phyloP scores from a whole-genome alignment of 2,113 vertebrate species.

The Centropus bengalensis region DNA sequence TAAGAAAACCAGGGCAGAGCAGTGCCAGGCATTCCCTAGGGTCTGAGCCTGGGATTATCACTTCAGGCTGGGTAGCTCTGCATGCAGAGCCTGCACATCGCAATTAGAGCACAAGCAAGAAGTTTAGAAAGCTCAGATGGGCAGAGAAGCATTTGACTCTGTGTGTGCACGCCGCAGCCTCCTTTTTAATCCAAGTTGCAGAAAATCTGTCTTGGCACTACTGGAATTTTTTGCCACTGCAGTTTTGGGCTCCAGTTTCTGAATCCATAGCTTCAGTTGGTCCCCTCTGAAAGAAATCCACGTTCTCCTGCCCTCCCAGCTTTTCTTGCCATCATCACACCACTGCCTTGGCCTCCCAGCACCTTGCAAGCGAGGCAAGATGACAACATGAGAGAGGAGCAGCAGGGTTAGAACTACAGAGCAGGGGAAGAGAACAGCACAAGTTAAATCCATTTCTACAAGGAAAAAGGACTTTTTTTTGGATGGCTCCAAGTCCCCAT shows the following conservation, averaged over 20 bases:
- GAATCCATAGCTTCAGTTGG: neutral
- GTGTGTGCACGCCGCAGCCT: neutral
- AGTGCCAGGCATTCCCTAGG: slow-evolving; percentile 23
- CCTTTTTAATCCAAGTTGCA: neutral
- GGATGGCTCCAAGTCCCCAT: neutral
- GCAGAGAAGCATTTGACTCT: slow-evolving; percentile 38
- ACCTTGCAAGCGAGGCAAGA: neutral
- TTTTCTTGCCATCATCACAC: neutral
- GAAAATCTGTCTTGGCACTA: neutral
- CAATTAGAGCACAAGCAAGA: slow-evolving; percentile 57
- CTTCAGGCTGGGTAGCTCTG: slow-evolving; percentile 31
- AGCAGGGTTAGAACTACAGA: neutral
- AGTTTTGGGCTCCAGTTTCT: neutral
- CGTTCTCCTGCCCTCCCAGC: neutral
- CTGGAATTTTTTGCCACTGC: neutral
- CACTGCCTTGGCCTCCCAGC: neutral
- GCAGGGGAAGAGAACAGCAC: neutral
- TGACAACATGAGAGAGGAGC: neutral
- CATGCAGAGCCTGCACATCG: slow-evolving; percentile 14
- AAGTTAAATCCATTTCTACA: neutral
- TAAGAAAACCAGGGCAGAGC: slow-evolving; percentile 52
- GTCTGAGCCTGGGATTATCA: slow-evolving; percentile 41
- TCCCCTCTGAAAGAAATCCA: neutral
- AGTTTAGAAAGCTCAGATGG: slow-evolving; percentile 44
- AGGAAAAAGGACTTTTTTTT: neutral